Evolutionary conservation across 2,888 invertebrate genomes (phyloP), one percentile per base, ranked within the genome.

Genomic region (Colletes collaris): DNA sequence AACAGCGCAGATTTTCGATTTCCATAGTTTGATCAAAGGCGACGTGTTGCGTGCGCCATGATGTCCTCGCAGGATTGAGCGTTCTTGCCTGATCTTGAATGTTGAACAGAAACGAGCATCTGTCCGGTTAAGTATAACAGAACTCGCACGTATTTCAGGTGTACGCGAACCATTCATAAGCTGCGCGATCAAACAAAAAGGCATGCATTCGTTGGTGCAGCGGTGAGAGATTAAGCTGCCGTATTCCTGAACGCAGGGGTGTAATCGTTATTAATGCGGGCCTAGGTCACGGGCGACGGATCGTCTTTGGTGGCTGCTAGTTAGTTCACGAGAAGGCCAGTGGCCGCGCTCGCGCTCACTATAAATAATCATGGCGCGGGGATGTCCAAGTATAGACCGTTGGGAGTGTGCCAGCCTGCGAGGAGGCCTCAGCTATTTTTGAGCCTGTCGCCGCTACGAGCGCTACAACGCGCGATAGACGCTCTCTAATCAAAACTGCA

Each of bases 331-430:
- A 94, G 93, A 93, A 94, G 93, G 92, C 92, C 92, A 92, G 92
- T 92, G 93, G 92, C 93, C 92, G 92, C 92, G 91, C 91, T 91
- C 94, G 94, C 94, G 94, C 93, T 93, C 92, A 94, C 95, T 96
- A 96, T 95, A 95, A 96, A 96, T 96, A 96, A 95, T 94, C 93
- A 93, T 94, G 94, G 94, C 94, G 91, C 94, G 94, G 94, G 94
- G 94, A 96, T 96, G 96, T 95, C 96, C 97, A 96, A 97, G 96
- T 97, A 96, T 97, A 97, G 97, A 95, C 95, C 95, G 95, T 96
- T 97, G 97, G 97, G 96, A 92, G 83, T 88, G 81, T 94, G 96
- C 97, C 97, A 97, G 95, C 93, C 93, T 93, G 94, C 93, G 88
- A 90, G 90, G 89, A 92, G 90, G 92, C 91, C 87, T 90, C 91